phyloP scores from a whole-genome alignment of 2,888 invertebrate species.

The Drosophila mayaguana region DNA sequence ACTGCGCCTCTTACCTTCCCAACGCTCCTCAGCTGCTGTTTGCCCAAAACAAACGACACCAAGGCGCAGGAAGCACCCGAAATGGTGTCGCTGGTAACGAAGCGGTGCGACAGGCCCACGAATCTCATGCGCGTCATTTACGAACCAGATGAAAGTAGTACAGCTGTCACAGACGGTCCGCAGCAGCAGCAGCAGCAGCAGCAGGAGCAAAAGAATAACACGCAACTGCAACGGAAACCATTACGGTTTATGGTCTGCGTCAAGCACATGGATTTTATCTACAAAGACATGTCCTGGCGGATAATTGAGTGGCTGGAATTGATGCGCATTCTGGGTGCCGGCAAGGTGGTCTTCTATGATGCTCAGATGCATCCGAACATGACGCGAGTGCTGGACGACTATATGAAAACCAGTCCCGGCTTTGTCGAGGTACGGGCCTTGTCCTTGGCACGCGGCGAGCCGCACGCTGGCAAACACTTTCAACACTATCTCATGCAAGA shows the following conservation, averaged over 20 bases:
- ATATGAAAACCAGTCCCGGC: conserved; percentile 86
- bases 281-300: conserved; percentile 94
- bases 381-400: conserved; percentile 89
- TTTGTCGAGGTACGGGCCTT: conserved; percentile 91
- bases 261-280: conserved; percentile 93
- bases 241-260: conserved; percentile 46
- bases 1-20: conserved; percentile 93
- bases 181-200: neutral
- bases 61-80: conserved; percentile 40
- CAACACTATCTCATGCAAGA: conserved; percentile 94
- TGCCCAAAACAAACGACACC: conserved; percentile 87
- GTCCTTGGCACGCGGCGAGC: conserved; percentile 93
- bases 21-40: conserved; percentile 93
- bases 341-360: conserved; percentile 95
- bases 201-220: neutral
- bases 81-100: conserved; percentile 92
- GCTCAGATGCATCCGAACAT: conserved; percentile 95
- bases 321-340: conserved; percentile 93
- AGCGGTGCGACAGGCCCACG: conserved; percentile 91
- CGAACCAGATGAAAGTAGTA: conserved; percentile 86
- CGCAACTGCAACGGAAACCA: neutral
- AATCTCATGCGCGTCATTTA: conserved; percentile 93
- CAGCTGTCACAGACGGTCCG: neutral
- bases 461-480: conserved; percentile 93
- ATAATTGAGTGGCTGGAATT: conserved; percentile 97